phyloP scores from a whole-genome alignment of 2,888 invertebrate species.

The Fabriciana adippe region DNA sequence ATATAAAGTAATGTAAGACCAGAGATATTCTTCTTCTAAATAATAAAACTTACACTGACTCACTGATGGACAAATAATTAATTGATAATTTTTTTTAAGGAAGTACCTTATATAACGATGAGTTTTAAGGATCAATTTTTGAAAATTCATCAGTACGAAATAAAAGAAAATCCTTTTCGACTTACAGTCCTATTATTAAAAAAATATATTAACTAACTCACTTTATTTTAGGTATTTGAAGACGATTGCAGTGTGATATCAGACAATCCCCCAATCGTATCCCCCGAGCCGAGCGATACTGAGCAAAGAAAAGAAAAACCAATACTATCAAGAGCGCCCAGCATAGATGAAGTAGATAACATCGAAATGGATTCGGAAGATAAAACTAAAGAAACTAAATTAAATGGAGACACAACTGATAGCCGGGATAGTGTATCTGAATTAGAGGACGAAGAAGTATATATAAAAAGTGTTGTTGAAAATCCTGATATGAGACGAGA shows the following conservation, averaged over 20 bases:
- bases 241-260: slow-evolving; percentile 82
- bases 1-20: too few relatives aligned
- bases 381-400: slow-evolving; percentile 60
- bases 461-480: slow-evolving; percentile 70
- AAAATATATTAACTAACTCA: neutral
- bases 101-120: too few relatives aligned
- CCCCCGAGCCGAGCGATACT: slow-evolving; percentile 75
- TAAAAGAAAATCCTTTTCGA: too few relatives aligned
- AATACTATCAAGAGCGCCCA: slow-evolving; percentile 70
- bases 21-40: too few relatives aligned
- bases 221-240: slow-evolving; percentile 75
- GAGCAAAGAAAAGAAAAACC: slow-evolving; percentile 74
- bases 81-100: too few relatives aligned
- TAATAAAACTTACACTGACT: too few relatives aligned
- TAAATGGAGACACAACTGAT: slow-evolving; percentile 79
- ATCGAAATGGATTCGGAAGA: slow-evolving; percentile 70
- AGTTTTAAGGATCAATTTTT: too few relatives aligned
- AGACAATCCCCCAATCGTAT: slow-evolving; percentile 77
- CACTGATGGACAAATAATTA: too few relatives aligned
- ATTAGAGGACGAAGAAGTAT: slow-evolving; percentile 63
- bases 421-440: slow-evolving; percentile 79
- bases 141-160: too few relatives aligned
- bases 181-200: too few relatives aligned
- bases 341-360: slow-evolving; percentile 77
- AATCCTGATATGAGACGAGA: slow-evolving; percentile 76